Base-by-base conservation (phyloP, 2,888 invertebrate species). In the Brachypalpus laphriformis region DNA sequence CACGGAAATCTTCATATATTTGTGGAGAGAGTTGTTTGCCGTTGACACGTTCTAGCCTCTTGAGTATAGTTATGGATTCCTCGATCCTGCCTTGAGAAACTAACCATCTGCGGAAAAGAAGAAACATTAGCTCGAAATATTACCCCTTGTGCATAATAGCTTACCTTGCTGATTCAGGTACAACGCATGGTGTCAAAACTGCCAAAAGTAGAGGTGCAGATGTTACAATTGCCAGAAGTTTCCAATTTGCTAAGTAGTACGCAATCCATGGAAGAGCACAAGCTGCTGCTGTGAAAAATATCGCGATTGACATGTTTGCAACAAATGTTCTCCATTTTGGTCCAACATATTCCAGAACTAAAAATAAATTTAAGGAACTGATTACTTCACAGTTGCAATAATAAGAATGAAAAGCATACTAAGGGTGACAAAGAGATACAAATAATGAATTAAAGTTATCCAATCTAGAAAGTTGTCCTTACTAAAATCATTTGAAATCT, bases 321-420 rank as follows among this genome's bases (percentile, higher is more conserved):
- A 97, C 97, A 90, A 97, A 96, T 0, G 97, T 97, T 11, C 97
- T 93, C 95, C 97, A 97, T 93, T 96, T 96, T 40, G 97, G 97
- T 9, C 97, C 97, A 3, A 97, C 97, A 92, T 97, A 97, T 90
- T 97, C 97, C 86, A 97, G 90, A 42, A 97, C 97, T 97, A 92
- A 14, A 93, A 93, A 16, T 1, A 42, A 34, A 34, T 34, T 6
- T 34, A 11, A 34, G 6, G 40, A 42, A 16, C 25, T 16, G 1
- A 7, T 16, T 16, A 42, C 4, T 16, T 34, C 9, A 2, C 11
- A 8, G 2, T 34, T 34, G 6, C 11, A 8, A 9, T 2, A 9
- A 31, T 7, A 25, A 25, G 5, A 25, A 25, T 4, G 25, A 25
- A n/a, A n/a, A n/a, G n/a, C n/a, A n/a, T n/a, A n/a, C n/a, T n/a